Percentiles rank a stretch among this genome's conserved stretches.
phyloP scores from a whole-genome alignment of 2,113 vertebrate species.

The Morone saxatilis region DNA sequence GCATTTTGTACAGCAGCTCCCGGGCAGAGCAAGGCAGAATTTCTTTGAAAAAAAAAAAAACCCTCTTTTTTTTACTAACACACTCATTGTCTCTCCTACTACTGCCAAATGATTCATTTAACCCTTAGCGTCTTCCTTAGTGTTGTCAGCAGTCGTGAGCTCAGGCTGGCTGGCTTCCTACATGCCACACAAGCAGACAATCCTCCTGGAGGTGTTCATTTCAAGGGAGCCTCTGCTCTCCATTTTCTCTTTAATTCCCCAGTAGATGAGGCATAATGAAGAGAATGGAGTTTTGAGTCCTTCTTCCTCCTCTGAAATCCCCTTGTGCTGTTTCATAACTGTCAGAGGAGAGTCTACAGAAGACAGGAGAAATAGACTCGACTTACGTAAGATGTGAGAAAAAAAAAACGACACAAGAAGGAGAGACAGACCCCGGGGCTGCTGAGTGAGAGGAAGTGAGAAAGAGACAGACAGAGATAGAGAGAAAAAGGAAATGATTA shows the following conservation, averaged over 20 bases:
- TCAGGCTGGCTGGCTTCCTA: slow-evolving; percentile 41
- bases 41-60: slow-evolving; percentile 25
- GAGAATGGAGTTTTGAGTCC: slow-evolving; percentile 61
- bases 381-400: slow-evolving; percentile 77
- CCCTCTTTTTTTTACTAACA: slow-evolving; percentile 13
- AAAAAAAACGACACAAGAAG: slow-evolving; percentile 53
- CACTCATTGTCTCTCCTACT: slow-evolving; percentile 44
- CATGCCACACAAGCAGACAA: slow-evolving; percentile 37
- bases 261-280: slow-evolving; percentile 74
- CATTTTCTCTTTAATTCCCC: slow-evolving; percentile 72
- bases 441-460: slow-evolving; percentile 64
- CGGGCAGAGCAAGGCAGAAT: slow-evolving; percentile 26
- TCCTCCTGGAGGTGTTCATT: slow-evolving; percentile 64
- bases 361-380: slow-evolving; percentile 77
- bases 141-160: slow-evolving; percentile 63
- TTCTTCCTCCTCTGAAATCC: slow-evolving; percentile 71
- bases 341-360: slow-evolving; percentile 77
- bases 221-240: slow-evolving; percentile 62
- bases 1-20: slow-evolving; percentile 58
- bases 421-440: slow-evolving; percentile 74
- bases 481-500: slow-evolving; percentile 55
- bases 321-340: slow-evolving; percentile 78
- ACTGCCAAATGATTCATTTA: slow-evolving; percentile 68
- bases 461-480: slow-evolving; percentile 50
- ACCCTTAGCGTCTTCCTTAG: slow-evolving; percentile 51